phyloP scores from a whole-genome alignment of 1,140 invertebrate genomes.

The Augochlora pura region DNA sequence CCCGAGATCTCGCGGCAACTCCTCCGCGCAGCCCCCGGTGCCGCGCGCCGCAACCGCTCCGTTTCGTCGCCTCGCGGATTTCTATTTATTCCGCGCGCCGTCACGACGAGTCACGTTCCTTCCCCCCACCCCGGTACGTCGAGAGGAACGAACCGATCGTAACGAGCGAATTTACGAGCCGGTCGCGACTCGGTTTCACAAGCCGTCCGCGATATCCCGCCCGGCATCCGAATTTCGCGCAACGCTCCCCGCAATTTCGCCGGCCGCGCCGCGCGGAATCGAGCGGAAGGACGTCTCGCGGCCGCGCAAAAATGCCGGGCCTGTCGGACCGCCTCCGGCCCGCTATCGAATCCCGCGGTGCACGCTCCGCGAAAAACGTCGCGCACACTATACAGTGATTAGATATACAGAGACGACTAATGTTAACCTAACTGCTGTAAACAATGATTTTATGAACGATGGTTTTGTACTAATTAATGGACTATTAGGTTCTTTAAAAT shows the following conservation, averaged over 20 bases:
- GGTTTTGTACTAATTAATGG: too few species aligned
- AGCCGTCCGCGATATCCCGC: not conserved
- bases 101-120: conserved; percentile 32
- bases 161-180: conserved; percentile 44
- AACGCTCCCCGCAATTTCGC: not conserved
- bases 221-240: not conserved
- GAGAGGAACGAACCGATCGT: conserved; percentile 42
- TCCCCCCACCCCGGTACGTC: too few species aligned
- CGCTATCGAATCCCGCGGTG: conserved; percentile 42
- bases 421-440: too few species aligned
- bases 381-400: too few species aligned
- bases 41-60: not conserved
- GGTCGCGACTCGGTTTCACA: not conserved
- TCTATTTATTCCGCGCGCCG: conserved; percentile 45
- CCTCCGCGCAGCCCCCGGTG: conserved; percentile 27
- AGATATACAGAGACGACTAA: too few species aligned
- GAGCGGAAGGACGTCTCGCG: not conserved
- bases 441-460: too few species aligned
- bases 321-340: not conserved
- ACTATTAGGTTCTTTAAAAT: too few species aligned
- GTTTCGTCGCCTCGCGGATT: conserved; percentile 52
- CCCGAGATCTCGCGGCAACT: conserved; percentile 34
- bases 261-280: too few species aligned
- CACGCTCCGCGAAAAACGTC: too few species aligned
- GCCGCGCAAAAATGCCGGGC: conserved; percentile 10